Evolutionary conservation across 1,140 invertebrate genomes (phyloP), one percentile per base, ranked within the genome.

Genomic region (Oryzaephilus surinamensis): DNA sequence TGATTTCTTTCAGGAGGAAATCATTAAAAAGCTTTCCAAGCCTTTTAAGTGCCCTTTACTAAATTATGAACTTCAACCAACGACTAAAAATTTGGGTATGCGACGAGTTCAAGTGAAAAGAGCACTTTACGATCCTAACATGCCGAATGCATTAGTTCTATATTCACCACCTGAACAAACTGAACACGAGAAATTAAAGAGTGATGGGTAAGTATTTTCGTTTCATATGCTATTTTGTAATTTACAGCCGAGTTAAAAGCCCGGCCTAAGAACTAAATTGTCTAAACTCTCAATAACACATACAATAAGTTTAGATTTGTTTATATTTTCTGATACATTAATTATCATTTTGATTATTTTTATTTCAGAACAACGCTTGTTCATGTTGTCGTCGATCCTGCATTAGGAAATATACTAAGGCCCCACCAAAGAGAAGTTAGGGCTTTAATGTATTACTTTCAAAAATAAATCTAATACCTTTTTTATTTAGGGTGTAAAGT

Each of bases 31-130:
- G 51, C 57, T 97, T 1, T 79, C 73, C n/a, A 84, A 82, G 55
- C 90, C 92, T 4, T 99, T 98, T 57, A 88, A 89, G 69, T 84
- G 97, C 30, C 95, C 96, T 4, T 86, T 97, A 43, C 78, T 83
- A 10, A 93, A 95, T 54, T 99, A 97, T 67, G 70, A 79, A 24
- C 70, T 74, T 1, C 77, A 76, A 19, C 78, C 75, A 54, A 74
- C 81, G 56, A 74, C 74, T 18, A 72, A 68, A 59, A 73, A 66
- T 52, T 62, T 74, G 38, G 72, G 72, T 1, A 69, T 92, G 28
- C 66, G 77, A 33, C 66, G 85, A 23, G 64, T 72, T 48, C 77
- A 78, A 11, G 69, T 76, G 2, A 67, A 81, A 48, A 73, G 79
- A 42, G 66, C 96, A 1, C 63, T 99, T 8, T 86, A 95, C 60